Base-by-base conservation (phyloP, 2,797 vertebrate species). In the Fratercula arctica region DNA sequence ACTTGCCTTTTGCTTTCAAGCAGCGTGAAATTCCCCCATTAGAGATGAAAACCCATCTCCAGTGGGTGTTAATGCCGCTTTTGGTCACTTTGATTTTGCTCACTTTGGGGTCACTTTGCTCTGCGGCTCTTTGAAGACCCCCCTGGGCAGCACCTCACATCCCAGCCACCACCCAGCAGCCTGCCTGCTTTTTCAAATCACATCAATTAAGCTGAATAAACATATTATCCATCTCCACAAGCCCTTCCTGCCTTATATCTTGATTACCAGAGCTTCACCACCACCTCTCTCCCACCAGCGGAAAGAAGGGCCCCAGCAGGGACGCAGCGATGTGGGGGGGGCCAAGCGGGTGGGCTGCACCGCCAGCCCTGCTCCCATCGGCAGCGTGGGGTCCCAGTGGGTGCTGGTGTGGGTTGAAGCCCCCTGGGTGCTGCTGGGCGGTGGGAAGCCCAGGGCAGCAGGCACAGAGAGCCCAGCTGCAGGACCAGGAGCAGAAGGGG, bases 321-420 rank as follows among this genome's bases (percentile, higher is more conserved):
- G 45, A 26, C 4, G n/a, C 15, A 8, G 66, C 2, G 2, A 6
- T 3, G 35, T 4, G 13, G 31, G 4, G 0, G 2, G 31, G 64
- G 33, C 26, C 20, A 11, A 56, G 54, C 12, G 10, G 2, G 29
- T 10, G 70, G 35, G 61, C 66, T 67, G 48, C 48, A 17, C 9
- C 56, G 3, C 16, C 1, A 18, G 33, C 21, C 69, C 74, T 4
- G 43, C 29, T 84, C 57, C 57, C 78, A 35, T 19, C 16, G 0
- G 26, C 33, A 26, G 33, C 1, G 0, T 2, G 1, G 48, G 50
- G 64, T 57, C 56, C 50, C 3, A 1, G 28, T 33, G 2, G 3
- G 26, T 15, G 18, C 15, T 8, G 24, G 1, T 1, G 6, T 3
- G 60, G 56, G 31, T 13, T 4, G 5, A 74, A 54, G 26, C 9